Conservation (phyloP, 2,888 invertebrate genomes). For the Archips xylosteana region DNA sequence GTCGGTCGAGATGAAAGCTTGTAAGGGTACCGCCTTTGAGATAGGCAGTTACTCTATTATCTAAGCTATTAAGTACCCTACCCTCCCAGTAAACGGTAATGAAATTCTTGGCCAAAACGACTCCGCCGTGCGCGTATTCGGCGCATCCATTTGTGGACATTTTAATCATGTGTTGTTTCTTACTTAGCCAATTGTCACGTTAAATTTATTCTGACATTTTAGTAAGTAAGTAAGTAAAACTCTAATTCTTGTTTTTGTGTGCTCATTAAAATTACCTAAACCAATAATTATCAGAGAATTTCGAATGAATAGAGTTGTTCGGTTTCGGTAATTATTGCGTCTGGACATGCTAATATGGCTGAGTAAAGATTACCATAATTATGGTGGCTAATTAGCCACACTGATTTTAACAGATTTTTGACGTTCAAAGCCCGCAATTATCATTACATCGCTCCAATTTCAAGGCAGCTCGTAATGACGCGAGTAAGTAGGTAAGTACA, state of each 20-base stretch:
- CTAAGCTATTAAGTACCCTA: conserved; percentile 9
- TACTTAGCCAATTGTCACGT: background rate
- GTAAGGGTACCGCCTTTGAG: conserved; percentile 16
- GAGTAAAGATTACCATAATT: conserved; percentile 21
- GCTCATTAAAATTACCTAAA: conserved; percentile 7
- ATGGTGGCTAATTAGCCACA: too few species aligned
- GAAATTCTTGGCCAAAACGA: conserved; percentile 14
- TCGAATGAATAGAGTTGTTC: background rate
- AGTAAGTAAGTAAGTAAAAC: background rate
- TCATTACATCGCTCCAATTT: conserved; percentile 17
- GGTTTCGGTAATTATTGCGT: conserved; percentile 10
- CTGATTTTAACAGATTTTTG: conserved; percentile 24
- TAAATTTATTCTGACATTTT: background rate
- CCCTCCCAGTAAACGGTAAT: conserved; percentile 17
- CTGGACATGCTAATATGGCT: background rate
- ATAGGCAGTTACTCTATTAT: conserved; percentile 19
- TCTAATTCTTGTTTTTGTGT: background rate
- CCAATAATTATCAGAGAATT: conserved; percentile 2
- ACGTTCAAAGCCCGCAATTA: background rate
- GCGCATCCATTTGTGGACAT: background rate
- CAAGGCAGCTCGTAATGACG: background rate
- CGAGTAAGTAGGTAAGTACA: background rate
- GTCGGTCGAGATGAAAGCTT: conserved; percentile 27
- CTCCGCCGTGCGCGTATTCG: background rate
- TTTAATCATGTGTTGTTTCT: background rate